Percentiles rank a stretch among this genome's conserved stretches.
Conservation (phyloP, 2,113 vertebrate species). For the Vidua chalybeata region DNA sequence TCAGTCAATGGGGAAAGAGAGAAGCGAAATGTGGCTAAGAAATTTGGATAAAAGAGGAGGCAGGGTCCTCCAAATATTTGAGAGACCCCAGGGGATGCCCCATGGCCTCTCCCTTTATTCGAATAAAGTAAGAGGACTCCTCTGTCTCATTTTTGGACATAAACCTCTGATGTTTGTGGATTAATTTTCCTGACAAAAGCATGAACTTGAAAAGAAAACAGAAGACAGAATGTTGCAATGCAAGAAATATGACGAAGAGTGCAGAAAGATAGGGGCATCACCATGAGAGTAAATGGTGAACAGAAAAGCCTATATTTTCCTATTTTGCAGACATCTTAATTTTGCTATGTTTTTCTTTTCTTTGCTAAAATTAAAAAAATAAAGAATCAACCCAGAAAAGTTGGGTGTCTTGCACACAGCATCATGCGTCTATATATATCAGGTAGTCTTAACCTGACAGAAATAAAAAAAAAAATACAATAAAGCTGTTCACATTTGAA, state of each 20-base stretch:
- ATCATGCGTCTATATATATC: not conserved
- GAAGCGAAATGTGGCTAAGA: too few species aligned
- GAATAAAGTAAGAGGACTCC: too few species aligned
- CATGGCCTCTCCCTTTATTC: too few species aligned
- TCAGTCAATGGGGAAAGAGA: too few species aligned
- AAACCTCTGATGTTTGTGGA: too few species aligned
- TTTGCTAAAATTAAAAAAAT: not conserved
- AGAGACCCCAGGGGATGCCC: too few species aligned
- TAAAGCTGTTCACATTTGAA: not conserved
- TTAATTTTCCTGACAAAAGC: not conserved
- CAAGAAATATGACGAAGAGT: not conserved
- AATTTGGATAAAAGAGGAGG: too few species aligned
- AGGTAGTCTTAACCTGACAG: not conserved
- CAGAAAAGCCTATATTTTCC: not conserved
- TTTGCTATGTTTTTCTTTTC: not conserved
- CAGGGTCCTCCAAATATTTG: too few species aligned
- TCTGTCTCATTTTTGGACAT: too few species aligned
- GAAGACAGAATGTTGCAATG: not conserved
- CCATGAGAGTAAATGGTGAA: not conserved
- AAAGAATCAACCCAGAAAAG: not conserved
- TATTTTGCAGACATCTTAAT: not conserved
- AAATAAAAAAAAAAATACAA: not conserved
- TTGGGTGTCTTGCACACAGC: not conserved
- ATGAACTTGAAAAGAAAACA: not conserved
- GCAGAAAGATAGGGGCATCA: not conserved